Conservation (phyloP, 2,888 invertebrate species). For the Steinernema scapterisci region DNA sequence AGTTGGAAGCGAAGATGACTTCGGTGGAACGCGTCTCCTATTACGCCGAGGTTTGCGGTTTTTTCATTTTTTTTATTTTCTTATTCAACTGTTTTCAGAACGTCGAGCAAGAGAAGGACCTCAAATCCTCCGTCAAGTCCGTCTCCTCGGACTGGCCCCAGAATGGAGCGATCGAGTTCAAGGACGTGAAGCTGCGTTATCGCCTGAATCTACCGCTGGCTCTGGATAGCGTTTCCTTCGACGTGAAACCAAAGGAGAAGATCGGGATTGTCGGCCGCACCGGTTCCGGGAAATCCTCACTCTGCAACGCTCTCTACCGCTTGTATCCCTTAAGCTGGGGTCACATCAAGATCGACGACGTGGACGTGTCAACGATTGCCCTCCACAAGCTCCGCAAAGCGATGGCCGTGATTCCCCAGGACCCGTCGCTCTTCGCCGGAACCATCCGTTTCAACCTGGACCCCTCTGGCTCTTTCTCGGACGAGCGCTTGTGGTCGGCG, state of each 20-base stretch:
- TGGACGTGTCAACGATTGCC: conserved; percentile 63
- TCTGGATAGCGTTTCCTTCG: conserved; percentile 72
- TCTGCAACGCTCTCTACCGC: conserved; percentile 73
- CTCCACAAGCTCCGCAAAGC: conserved; percentile 71
- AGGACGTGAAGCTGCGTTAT: conserved; percentile 68
- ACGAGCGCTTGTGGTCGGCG: conserved; percentile 85
- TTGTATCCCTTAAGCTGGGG: conserved; percentile 72
- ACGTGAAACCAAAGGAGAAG: conserved; percentile 73
- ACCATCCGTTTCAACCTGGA: conserved; percentile 84
- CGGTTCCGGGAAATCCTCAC: conserved; percentile 73
- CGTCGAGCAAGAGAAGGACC: conserved; percentile 56
- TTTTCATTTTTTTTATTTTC: not conserved
- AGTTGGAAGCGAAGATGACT: conserved; percentile 79
- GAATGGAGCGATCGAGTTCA: conserved; percentile 71
- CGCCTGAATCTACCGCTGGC: conserved; percentile 70
- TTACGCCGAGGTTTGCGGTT: conserved; percentile 61
- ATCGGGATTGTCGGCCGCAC: conserved; percentile 74
- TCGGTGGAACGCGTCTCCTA: conserved; percentile 66
- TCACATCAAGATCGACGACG: conserved; percentile 55
- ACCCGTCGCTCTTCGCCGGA: conserved; percentile 73
- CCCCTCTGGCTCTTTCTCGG: conserved; percentile 80
- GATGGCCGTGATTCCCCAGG: conserved; percentile 73
- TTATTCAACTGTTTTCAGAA: conserved; percentile 49
- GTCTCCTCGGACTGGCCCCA: conserved; percentile 70
- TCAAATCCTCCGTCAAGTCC: conserved; percentile 40